phyloP scores from a whole-genome alignment of 2,113 vertebrate genomes.

The Coturnix japonica region DNA sequence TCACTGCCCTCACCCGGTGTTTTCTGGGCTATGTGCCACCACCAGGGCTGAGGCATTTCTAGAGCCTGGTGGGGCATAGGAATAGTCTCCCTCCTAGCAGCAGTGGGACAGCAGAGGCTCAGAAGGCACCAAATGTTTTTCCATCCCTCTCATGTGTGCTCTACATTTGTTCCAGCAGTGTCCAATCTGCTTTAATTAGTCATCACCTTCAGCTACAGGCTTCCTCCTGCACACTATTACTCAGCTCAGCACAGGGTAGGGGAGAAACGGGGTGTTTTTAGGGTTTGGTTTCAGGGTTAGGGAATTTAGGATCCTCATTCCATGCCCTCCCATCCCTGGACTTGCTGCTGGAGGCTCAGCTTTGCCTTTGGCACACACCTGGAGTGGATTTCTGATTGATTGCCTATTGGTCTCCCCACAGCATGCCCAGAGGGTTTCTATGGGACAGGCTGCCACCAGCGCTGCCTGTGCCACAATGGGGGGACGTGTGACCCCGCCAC shows the following conservation, averaged over 20 bases:
- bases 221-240: not conserved
- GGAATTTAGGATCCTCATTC: not conserved
- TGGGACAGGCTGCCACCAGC: slow-evolving; percentile 80
- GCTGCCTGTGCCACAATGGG: slow-evolving; percentile 88
- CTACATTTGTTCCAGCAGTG: not conserved
- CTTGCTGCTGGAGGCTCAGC: fast-evolving
- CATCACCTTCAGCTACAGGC: not conserved
- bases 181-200: not conserved
- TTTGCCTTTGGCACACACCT: not conserved
- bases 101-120: not conserved
- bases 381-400: not conserved
- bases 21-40: not conserved
- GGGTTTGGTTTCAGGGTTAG: not conserved
- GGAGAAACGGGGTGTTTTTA: not conserved
- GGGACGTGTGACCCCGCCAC: slow-evolving; percentile 82
- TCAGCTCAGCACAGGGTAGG: not conserved
- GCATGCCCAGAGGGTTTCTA: slow-evolving; percentile 84
- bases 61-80: not conserved
- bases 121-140: not conserved
- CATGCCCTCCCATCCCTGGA: fast-evolving
- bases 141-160: not conserved
- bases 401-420: slow-evolving; percentile 28
- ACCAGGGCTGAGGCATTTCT: not conserved
- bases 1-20: not conserved
- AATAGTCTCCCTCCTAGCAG: too few relatives aligned